A percentile compares a stretch with the other conserved stretches of the same genome.
Conservation (phyloP, 2,888 invertebrate species). For the Synanthedon tipuliformis region DNA sequence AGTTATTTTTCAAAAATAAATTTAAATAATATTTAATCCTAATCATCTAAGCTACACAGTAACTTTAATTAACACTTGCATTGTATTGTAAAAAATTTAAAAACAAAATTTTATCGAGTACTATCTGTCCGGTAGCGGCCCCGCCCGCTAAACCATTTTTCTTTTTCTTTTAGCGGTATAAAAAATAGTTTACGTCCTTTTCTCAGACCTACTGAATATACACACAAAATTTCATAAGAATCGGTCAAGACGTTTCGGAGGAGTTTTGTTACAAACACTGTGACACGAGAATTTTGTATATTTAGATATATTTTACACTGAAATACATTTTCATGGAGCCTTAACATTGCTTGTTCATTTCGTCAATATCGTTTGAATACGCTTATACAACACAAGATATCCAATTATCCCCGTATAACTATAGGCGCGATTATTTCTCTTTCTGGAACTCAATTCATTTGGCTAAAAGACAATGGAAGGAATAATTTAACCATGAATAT, state of each 20-base stretch:
- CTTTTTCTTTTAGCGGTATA: too few relatives aligned
- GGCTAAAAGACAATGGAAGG: conserved; percentile 47
- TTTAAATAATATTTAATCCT: too few relatives aligned
- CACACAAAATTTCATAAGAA: too few relatives aligned
- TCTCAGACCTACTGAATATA: too few relatives aligned
- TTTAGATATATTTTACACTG: conserved; percentile 14
- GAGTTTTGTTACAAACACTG: too few relatives aligned
- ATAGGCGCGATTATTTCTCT: conserved; percentile 35
- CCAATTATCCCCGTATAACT: conserved; percentile 32
- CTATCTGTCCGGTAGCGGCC: too few relatives aligned
- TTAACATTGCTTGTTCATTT: background rate
- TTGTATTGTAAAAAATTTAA: background rate
- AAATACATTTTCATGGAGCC: conserved; percentile 6
- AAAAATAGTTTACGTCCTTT: too few relatives aligned
- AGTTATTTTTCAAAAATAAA: too few relatives aligned
- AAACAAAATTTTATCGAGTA: background rate
- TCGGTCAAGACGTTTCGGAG: too few relatives aligned
- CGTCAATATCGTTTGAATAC: background rate
- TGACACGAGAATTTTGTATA: too few relatives aligned
- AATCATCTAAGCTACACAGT: background rate
- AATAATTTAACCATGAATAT: conserved; percentile 62
- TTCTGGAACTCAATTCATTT: conserved; percentile 44
- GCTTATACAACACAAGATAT: conserved; percentile 4
- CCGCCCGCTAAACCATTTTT: too few relatives aligned
- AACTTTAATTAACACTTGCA: background rate